phyloP scores from a whole-genome alignment of 2,888 invertebrate species.

The Macrophya annulata region DNA sequence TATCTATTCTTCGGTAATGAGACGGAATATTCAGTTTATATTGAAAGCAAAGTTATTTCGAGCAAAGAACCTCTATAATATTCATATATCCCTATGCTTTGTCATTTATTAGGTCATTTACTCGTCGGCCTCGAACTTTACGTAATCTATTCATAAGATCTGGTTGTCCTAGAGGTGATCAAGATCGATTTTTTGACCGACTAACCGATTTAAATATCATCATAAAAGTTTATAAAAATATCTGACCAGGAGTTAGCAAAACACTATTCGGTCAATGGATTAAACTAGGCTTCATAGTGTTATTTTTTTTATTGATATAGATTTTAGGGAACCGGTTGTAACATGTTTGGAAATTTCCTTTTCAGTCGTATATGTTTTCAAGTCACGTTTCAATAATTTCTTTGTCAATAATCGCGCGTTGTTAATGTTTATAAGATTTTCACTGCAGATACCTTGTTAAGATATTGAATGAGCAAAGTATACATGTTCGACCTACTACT shows the following conservation, averaged over 20 bases:
- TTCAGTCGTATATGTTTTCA: not conserved
- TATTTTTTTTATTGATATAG: not conserved
- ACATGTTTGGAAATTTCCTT: not conserved
- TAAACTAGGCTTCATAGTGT: not conserved
- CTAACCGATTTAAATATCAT: not conserved
- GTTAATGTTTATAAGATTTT: slow-evolving; percentile 13
- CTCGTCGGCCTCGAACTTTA: not conserved
- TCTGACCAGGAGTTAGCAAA: not conserved
- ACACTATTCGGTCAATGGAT: not conserved
- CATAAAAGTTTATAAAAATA: not conserved
- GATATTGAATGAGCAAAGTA: slow-evolving; percentile 34
- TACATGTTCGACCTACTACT: slow-evolving; percentile 49
- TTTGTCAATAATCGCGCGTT: slow-evolving; percentile 22
- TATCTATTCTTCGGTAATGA: slow-evolving; percentile 24
- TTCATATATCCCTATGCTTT: not conserved
- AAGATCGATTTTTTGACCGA: not conserved
- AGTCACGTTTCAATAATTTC: not conserved
- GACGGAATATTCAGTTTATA: slow-evolving; percentile 22
- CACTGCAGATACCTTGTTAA: slow-evolving; percentile 14
- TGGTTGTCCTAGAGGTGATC: slow-evolving; percentile 19
- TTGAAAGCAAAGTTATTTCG: slow-evolving; percentile 23
- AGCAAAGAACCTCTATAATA: not conserved
- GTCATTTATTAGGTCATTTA: slow-evolving; percentile 38
- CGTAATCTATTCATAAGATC: slow-evolving; percentile 9
- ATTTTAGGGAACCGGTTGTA: not conserved